Evolutionary conservation across 2,888 invertebrate genomes (phyloP), one percentile per base, ranked within the genome.

Genomic region (Rhagium mordax): DNA sequence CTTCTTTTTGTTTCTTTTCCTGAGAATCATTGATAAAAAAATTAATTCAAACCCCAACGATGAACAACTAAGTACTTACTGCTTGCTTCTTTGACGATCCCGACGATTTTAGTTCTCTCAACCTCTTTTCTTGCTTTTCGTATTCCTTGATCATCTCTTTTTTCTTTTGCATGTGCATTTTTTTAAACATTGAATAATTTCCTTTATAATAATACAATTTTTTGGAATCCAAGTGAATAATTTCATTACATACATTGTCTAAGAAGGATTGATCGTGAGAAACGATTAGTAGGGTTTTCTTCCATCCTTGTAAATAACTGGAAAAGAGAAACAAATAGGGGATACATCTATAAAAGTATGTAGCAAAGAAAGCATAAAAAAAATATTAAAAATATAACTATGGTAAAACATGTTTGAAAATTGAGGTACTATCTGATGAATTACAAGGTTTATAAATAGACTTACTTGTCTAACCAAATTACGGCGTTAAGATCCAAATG

Each of bases 261-360:
- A 99, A 93, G 90, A 99, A 99, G 79, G 98, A 98, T 89, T 99
- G 99, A 91, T 99, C 99, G 93, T 99, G 99, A 83, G 99, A 99
- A 10, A 99, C 99, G 72, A 99, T 95, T 29, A 99, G 89, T 2
- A 99, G 89, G 0, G 99, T 99, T 86, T 99, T 99, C 89, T 99
- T 99, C 99, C 99, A 99, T 2, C 93, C 93, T 90, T 99, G 98
- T 20, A 99, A 90, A 41, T 41, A 41, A n/a, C 41, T 41, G n/a
- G n/a, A 41, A 41, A n/a, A n/a, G n/a, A 41, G 1, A 10, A 41
- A 41, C 13, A 3, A 4, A n/a, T 41, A n/a, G 10, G 13, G 1
- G 6, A 29, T 29, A 6, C 8, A 29, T 8, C 6, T 29, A 29
- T 29, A 8, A 29, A 2, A 6, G 6, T 27, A 27, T 27, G 27